Evolutionary conservation across 92 coral and sea anemone species (phyloP), one percentile per base, ranked within the genome.

Genomic region (Montipora capitata): DNA sequence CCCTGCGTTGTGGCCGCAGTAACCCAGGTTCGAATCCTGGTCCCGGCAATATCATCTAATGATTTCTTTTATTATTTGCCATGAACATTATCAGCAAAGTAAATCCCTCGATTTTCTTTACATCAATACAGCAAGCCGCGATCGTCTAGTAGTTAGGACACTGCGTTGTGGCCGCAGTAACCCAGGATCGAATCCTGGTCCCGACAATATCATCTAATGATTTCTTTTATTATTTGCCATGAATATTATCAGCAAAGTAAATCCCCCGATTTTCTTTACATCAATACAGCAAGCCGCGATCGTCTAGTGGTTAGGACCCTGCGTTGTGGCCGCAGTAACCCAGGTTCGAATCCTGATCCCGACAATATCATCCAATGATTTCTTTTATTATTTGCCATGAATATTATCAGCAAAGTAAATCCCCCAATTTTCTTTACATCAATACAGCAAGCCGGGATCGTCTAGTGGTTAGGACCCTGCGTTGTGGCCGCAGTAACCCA

Each of bases 151-250:
- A 94, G 96, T 94, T 80, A 91, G 96, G 86, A 94, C 96, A 67
- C 90, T 94, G 96, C 93, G 94, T 94, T 91, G 96, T 91, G 96
- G 94, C 94, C 96, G 96, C 96, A 88, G 83, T 94, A 94, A 94
- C 94, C 94, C 94, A 91, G 96, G 96, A 88, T 94, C 94, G 93
- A 94, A 94, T 94, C 96, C 96, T 94, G 94, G 94, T 94, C 96
- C 73, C 96, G 96, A 94, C 96, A 94, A 20, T 20, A 20, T 20
- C 27, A 20, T 20, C 27, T 0, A 20, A 20, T 0, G 27, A n/a
- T n/a, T n/a, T n/a, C 27, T 20, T 20, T 20, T 20, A 20, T 20
- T 20, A 20, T 20, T 20, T 20, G 0, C 27, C 27, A 20, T 20
- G 27, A 20, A 20, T 20, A 20, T 20, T 20, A 20, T 20, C 27